phyloP scores from a whole-genome alignment of 2,113 vertebrate species.

The Oncorhynchus mykiss region DNA sequence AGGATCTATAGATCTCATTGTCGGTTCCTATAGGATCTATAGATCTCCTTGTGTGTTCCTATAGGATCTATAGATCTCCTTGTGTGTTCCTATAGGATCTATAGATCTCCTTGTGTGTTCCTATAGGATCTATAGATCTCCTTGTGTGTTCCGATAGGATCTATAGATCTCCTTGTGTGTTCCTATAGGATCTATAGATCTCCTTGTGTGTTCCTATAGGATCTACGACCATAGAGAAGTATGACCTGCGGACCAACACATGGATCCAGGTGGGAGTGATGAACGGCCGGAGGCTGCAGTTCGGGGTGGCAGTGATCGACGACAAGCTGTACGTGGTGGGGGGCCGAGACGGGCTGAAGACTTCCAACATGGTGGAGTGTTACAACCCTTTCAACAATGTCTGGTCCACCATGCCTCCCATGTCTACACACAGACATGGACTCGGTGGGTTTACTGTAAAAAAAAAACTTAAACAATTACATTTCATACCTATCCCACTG shows the following conservation, averaged over 20 bases:
- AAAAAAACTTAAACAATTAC: no score
- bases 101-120: no score
- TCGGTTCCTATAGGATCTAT: slow-evolving; percentile 38
- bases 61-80: slow-evolving; percentile 39
- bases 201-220: slow-evolving; percentile 66
- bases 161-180: no score
- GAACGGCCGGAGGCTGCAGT: slow-evolving; percentile 90
- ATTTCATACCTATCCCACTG: no score
- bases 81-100: no score
- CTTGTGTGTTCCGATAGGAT: no score
- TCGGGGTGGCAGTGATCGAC: slow-evolving; percentile 94
- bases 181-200: no score
- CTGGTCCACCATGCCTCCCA: slow-evolving; percentile 94
- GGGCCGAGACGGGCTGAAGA: slow-evolving; percentile 94
- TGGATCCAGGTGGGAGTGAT: slow-evolving; percentile 91
- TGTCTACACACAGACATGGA: slow-evolving; percentile 96
- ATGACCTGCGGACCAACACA: slow-evolving; percentile 91
- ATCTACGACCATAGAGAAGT: slow-evolving; percentile 93
- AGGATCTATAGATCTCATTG: slow-evolving; percentile 64
- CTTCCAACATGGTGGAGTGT: slow-evolving; percentile 94
- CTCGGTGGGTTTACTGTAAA: slow-evolving; percentile 79
- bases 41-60: no score
- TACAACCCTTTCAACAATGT: slow-evolving; percentile 89
- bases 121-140: no score
- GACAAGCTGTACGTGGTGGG: slow-evolving; percentile 94